These are phyloP conservation scores for Bovichtus variegatus DNA, from an alignment of 2,797 vertebrate species.

Conservation along the genomic window DNA sequence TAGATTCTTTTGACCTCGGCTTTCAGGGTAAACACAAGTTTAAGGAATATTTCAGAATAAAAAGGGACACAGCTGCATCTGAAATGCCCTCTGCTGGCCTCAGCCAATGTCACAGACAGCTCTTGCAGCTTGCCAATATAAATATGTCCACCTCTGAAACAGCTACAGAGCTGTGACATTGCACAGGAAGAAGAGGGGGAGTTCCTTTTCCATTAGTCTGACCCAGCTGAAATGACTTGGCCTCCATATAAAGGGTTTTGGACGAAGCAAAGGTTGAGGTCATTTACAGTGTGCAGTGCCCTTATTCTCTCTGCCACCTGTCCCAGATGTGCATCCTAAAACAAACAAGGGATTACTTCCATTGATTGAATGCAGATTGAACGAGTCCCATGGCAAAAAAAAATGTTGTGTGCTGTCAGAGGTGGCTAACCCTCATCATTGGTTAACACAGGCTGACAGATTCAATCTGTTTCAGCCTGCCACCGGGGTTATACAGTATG, in stretches of 20 bases:
- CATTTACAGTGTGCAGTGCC: neutral
- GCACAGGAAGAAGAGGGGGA: slow-evolving; percentile 5
- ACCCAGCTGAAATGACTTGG: slow-evolving; percentile 44
- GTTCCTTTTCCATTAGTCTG: slow-evolving; percentile 41
- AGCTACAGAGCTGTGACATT: slow-evolving; percentile 5
- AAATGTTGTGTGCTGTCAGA: slow-evolving; percentile 83
- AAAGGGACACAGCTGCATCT: slow-evolving; percentile 59
- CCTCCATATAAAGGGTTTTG: slow-evolving; percentile 24
- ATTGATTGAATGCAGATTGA: slow-evolving; percentile 93
- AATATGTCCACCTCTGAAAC: slow-evolving; percentile 50
- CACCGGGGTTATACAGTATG: slow-evolving; percentile 79
- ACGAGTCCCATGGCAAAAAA: slow-evolving; percentile 77
- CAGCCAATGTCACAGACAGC: slow-evolving; percentile 41
- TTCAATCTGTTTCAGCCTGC: slow-evolving; percentile 89
- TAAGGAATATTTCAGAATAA: slow-evolving; percentile 58
- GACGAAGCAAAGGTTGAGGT: slow-evolving; percentile 32
- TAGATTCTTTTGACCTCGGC: slow-evolving; percentile 46
- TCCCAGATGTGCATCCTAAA: slow-evolving; percentile 65
- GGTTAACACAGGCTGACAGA: slow-evolving; percentile 91
- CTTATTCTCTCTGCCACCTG: slow-evolving; percentile 69
- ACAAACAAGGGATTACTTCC: slow-evolving; percentile 92
- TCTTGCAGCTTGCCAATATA: slow-evolving; percentile 50
- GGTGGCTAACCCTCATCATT: slow-evolving; percentile 87
- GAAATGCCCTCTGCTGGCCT: slow-evolving; percentile 35
- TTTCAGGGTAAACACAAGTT: slow-evolving; percentile 53